Evolutionary conservation across 2,113 vertebrate genomes (phyloP).

Genomic region (Picathartes gymnocephalus): DNA sequence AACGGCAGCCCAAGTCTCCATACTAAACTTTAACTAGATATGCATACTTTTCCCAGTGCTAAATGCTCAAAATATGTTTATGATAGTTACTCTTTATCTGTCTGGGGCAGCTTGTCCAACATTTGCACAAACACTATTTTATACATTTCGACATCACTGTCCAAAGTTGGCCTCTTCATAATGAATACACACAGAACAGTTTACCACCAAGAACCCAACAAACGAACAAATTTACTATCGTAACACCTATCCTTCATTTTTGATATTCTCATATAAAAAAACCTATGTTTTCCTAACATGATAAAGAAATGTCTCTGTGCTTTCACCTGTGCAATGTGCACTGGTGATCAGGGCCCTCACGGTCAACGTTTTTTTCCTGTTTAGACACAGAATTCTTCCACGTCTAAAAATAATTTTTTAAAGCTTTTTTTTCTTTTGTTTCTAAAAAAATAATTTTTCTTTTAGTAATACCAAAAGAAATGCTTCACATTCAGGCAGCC

Average conservation of each 20-base stretch:
- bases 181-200: not conserved
- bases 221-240: not conserved
- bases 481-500: not conserved
- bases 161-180: not conserved
- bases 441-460: not conserved
- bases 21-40: not conserved
- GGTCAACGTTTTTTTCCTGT: not conserved
- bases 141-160: not conserved
- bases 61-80: not conserved
- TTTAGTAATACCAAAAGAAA: not conserved
- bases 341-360: fast-evolving
- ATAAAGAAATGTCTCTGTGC: not conserved
- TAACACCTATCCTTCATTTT: not conserved
- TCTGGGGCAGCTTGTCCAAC: not conserved
- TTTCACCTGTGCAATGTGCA: not conserved
- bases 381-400: not conserved
- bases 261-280: not conserved
- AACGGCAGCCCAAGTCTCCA: not conserved
- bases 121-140: not conserved
- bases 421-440: not conserved
- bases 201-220: not conserved
- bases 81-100: not conserved
- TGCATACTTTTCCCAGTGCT: not conserved
- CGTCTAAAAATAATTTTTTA: not conserved
- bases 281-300: not conserved